Conservation (phyloP, 2,797 vertebrate species). For the Lacerta agilis region DNA sequence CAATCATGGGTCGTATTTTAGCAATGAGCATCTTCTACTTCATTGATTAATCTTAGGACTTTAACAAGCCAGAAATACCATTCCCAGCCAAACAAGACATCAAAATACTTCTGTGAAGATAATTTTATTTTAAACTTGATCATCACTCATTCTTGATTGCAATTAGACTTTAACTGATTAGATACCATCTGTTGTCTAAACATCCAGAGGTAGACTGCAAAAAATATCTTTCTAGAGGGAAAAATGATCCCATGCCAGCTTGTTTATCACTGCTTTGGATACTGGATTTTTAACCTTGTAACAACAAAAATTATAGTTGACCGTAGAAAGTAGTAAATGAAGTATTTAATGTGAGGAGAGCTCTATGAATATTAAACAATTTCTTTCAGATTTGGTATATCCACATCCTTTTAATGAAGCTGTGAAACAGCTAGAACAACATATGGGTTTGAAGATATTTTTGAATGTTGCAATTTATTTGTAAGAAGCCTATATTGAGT, state of each 20-base stretch:
- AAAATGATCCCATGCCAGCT: constrained; percentile 41
- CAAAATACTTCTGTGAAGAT: constrained; percentile 66
- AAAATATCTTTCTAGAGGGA: constrained; percentile 61
- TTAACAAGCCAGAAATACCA: constrained; percentile 62
- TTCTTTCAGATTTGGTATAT: constrained; percentile 42
- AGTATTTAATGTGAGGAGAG: constrained; percentile 47
- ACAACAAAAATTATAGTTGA: constrained; percentile 59
- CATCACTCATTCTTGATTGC: constrained; percentile 69
- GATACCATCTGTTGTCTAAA: constrained; percentile 71
- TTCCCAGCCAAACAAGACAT: constrained; percentile 58
- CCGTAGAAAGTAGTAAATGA: constrained; percentile 49
- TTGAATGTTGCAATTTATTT: not conserved
- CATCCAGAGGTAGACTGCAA: constrained; percentile 59
- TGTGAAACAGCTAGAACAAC: not conserved
- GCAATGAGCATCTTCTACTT: constrained; percentile 25
- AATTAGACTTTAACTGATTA: constrained; percentile 70
- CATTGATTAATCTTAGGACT: constrained; percentile 62
- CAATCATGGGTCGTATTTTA: constrained; percentile 12
- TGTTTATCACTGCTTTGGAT: constrained; percentile 60
- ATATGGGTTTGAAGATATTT: not conserved
- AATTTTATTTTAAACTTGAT: constrained; percentile 76
- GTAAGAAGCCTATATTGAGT: not conserved
- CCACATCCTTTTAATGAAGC: constrained; percentile 32
- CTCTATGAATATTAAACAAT: constrained; percentile 46
- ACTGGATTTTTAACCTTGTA: constrained; percentile 63